phyloP scores from a whole-genome alignment of 1,140 invertebrate species.

The Plectus sambesii region DNA sequence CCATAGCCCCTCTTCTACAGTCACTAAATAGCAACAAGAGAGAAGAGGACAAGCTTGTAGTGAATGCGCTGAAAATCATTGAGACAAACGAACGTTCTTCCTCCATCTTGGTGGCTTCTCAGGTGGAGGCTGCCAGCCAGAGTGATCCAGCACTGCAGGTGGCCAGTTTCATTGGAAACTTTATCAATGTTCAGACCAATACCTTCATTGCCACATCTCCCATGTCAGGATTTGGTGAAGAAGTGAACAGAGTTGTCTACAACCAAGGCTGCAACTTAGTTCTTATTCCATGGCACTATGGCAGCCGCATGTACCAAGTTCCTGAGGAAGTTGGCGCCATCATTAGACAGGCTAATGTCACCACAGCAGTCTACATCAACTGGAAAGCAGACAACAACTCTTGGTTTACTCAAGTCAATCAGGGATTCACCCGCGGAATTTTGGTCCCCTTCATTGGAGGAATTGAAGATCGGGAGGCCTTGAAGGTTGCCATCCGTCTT shows the following conservation, averaged over 20 bases:
- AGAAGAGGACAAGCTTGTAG: not conserved
- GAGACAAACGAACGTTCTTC: constrained; percentile 5
- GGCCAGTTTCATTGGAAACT: constrained; percentile 9
- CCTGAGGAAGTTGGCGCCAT: too few relatives aligned
- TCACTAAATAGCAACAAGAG: constrained; percentile 1
- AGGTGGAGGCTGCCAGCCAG: constrained; percentile 4
- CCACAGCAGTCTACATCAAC: too few relatives aligned
- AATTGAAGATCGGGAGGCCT: too few relatives aligned
- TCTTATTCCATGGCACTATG: constrained; percentile 11
- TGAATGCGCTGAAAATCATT: constrained; percentile 7
- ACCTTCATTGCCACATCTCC: constrained; percentile 4
- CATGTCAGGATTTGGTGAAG: constrained; percentile 1
- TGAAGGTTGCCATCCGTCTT: too few relatives aligned
- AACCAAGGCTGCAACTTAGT: constrained; percentile 5
- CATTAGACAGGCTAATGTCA: too few relatives aligned
- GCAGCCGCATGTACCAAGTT: too few relatives aligned
- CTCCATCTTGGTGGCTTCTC: constrained; percentile 7
- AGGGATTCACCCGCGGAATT: too few relatives aligned
- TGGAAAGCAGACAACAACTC: too few relatives aligned
- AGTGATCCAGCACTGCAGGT: constrained; percentile 4
- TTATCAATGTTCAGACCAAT: constrained; percentile 3
- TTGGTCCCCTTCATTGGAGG: too few relatives aligned
- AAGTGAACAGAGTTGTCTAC: constrained; percentile 2
- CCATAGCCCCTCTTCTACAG: not conserved
- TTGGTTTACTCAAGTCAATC: too few relatives aligned